Conservation (phyloP, 2,113 vertebrate genomes). For the Salvelinus namaycush region DNA sequence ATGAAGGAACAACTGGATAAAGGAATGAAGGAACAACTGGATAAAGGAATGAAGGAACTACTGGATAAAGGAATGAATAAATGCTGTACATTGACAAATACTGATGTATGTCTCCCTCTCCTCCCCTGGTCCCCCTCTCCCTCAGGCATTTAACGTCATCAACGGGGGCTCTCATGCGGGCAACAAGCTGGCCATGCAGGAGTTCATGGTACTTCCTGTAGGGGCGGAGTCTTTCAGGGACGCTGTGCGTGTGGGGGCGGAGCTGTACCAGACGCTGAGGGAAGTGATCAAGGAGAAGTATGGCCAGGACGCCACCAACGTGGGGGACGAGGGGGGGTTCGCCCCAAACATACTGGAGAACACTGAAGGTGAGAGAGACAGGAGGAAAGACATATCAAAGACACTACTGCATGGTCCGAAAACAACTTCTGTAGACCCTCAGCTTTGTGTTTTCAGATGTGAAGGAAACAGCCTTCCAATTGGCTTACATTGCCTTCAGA, state of each 20-base stretch:
- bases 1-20: no score
- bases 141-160: slow-evolving; percentile 91
- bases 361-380: slow-evolving; percentile 81
- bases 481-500: no score
- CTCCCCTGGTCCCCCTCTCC: neutral
- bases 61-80: neutral
- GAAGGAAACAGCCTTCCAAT: no score
- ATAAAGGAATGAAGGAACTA: no score
- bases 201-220: slow-evolving; percentile 94
- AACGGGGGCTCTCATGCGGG: slow-evolving; percentile 91
- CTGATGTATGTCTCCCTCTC: neutral
- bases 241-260: slow-evolving; percentile 86
- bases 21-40: no score
- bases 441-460: no score
- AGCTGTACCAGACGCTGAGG: slow-evolving; percentile 91
- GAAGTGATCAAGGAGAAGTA: slow-evolving; percentile 91
- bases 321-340: slow-evolving; percentile 91
- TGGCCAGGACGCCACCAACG: slow-evolving; percentile 90
- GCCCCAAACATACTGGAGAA: slow-evolving; percentile 93
- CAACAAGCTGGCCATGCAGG: slow-evolving; percentile 92
- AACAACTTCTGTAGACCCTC: neutral
- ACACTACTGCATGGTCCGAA: neutral
- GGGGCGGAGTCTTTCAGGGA: slow-evolving; percentile 90
- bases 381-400: neutral
- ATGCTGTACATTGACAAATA: neutral